A percentile compares a stretch with the other conserved stretches of the same genome.
Evolutionary conservation across 2,888 invertebrate genomes (phyloP).

Genomic region (Linhomoeus sp.): DNA sequence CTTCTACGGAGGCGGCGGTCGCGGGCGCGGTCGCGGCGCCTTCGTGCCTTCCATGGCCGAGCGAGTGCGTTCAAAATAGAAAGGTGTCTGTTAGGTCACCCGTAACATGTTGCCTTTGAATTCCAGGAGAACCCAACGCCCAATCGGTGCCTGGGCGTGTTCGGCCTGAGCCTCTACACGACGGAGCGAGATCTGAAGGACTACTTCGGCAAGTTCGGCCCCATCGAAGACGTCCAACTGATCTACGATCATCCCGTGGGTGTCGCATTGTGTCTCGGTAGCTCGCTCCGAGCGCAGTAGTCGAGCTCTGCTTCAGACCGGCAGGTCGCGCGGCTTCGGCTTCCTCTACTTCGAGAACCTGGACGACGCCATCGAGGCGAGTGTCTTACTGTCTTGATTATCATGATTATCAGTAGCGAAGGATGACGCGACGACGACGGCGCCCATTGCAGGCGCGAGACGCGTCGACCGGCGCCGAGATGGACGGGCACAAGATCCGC

Average conservation of each 20-base stretch:
- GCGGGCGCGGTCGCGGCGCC: too few species aligned
- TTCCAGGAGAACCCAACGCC: conserved; percentile 60
- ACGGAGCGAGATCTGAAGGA: conserved; percentile 75
- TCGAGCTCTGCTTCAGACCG: conserved; percentile 9
- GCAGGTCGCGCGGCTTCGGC: conserved; percentile 22
- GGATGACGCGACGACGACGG: too few species aligned
- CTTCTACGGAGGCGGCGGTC: too few species aligned
- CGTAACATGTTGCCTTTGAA: conserved; percentile 1
- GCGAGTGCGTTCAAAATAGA: too few species aligned
- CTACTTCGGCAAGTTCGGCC: conserved; percentile 75
- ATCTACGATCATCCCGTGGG: conserved; percentile 79
- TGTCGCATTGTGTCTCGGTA: not conserved
- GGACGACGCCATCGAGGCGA: conserved; percentile 16
- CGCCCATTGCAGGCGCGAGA: conserved; percentile 7
- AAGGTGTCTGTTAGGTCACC: too few species aligned
- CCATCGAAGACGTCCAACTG: conserved; percentile 73
- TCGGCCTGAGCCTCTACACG: conserved; percentile 77
- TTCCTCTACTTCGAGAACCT: conserved; percentile 17
- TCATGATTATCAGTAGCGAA: not conserved
- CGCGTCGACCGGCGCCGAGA: conserved; percentile 6
- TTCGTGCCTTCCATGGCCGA: too few species aligned
- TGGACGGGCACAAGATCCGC: conserved; percentile 17
- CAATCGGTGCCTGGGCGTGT: conserved; percentile 74
- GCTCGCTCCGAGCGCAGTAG: too few species aligned
- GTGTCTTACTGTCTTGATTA: not conserved